Base-by-base conservation (phyloP, 2,888 invertebrate species). In the Arrhopalites spinosus region DNA sequence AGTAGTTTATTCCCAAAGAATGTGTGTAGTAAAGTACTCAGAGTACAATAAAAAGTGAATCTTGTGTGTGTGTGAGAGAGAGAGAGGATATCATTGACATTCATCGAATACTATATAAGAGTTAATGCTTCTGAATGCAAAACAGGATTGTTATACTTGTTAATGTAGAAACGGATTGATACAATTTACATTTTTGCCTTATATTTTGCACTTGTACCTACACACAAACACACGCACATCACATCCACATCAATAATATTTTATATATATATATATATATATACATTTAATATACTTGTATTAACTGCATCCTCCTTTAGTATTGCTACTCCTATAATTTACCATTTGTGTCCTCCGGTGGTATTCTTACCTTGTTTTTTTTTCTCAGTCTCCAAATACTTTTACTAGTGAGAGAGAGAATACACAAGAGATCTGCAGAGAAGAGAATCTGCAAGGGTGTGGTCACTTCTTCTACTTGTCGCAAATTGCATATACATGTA, bases 41-140 rank as follows among this genome's bases (percentile, higher is more conserved):
- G 36, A 36, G 36, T 36, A 36, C 36, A 36, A 36, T 36, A 36
- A 59, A 59, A 59, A 59, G 67, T 67, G 67, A 67, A 67, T 67
- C 67, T 67, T 20, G 67, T 43, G 45, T 45, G 45, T 43, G 23
- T 59, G 3, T 17, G 3, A n/a, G 23, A 56, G n/a, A n/a, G n/a
- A n/a, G n/a, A n/a, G 5, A 61, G 13, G 25, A 27, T 61, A 64
- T 64, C 64, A 64, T 64, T 66, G 66, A 66, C 66, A 66, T 66
- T 66, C 66, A 66, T 66, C 43, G 23, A 66, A 66, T 45, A 43
- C 25, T 59, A 59, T 59, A 7, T 7, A 11, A 36, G 36, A 36
- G 36, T 25, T 27, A 25, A 25, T 59, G 59, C 59, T 59, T 59
- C 59, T 59, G 59, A 59, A 59, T 59, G 59, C 59, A 59, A 59